Evolutionary conservation across 2,113 vertebrate species (phyloP).

Genomic region (Phaethornis superciliosus): DNA sequence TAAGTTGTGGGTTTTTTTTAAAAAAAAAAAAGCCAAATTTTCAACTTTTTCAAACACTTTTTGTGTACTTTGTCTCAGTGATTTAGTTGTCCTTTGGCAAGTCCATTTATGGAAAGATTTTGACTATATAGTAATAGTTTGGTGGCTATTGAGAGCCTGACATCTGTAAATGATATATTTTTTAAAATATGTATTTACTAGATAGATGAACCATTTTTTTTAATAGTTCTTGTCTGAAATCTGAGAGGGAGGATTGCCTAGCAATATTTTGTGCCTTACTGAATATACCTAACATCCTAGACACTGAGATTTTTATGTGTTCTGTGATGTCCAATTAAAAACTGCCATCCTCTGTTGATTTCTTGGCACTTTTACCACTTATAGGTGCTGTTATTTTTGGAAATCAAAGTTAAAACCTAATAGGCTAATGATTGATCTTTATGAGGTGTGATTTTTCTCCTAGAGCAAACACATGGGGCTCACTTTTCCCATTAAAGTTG

Average conservation of each 20-base stretch:
- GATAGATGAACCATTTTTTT: not conserved
- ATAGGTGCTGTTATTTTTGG: not conserved
- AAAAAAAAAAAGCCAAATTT: not conserved
- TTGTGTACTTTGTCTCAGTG: not conserved
- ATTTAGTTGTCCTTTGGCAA: not conserved
- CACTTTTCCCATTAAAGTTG: not conserved
- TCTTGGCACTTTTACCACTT: not conserved
- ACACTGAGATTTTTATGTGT: not conserved
- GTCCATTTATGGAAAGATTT: not conserved
- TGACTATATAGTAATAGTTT: not conserved
- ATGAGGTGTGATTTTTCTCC: slow-evolving; percentile 5
- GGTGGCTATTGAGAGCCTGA: not conserved
- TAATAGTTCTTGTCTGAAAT: not conserved
- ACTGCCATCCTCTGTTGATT: not conserved
- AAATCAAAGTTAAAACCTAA: not conserved
- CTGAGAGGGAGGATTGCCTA: not conserved
- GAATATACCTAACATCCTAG: not conserved
- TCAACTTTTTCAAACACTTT: not conserved
- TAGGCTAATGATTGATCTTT: not conserved
- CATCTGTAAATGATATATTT: not conserved
- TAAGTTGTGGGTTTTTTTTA: not conserved
- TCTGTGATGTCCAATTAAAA: not conserved
- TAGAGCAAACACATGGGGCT: not conserved
- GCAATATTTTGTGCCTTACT: not conserved
- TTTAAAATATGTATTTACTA: not conserved